Evolutionary conservation across 2,113 vertebrate genomes (phyloP).

Genomic region (Cyanoliseus patagonus): DNA sequence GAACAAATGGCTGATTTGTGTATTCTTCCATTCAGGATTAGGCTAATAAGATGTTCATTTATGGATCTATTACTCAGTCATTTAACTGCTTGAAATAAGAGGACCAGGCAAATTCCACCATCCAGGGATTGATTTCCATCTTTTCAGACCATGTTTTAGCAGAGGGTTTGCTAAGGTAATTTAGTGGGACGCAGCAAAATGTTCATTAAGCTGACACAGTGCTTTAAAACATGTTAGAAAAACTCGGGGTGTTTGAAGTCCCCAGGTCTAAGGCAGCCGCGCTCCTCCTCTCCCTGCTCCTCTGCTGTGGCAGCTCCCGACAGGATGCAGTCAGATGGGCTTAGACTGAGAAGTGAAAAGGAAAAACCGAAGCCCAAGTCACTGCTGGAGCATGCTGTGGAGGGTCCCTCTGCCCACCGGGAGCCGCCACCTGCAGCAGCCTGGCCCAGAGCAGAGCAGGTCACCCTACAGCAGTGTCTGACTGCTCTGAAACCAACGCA

Average conservation of each 20-base stretch:
- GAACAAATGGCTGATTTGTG: conserved; percentile 55
- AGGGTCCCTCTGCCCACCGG: neutral
- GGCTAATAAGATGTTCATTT: conserved; percentile 76
- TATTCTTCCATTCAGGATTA: conserved; percentile 68
- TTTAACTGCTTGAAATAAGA: conserved; percentile 58
- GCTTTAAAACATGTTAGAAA: neutral
- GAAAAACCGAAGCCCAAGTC: neutral
- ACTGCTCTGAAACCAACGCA: neutral
- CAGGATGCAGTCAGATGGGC: accelerated
- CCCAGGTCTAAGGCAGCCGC: neutral
- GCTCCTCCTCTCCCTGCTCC: neutral
- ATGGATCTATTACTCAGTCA: conserved; percentile 73
- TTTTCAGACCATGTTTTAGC: neutral
- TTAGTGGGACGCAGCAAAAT: neutral
- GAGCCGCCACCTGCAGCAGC: accelerated
- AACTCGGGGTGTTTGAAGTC: neutral
- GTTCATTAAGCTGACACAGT: neutral
- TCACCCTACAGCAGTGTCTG: neutral
- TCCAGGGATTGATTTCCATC: conserved; percentile 5
- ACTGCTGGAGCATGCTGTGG: accelerated
- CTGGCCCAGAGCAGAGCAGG: neutral
- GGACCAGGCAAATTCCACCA: neutral
- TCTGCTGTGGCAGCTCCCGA: neutral
- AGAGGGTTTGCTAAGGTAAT: neutral
- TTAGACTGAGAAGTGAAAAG: neutral